Percentiles rank a stretch among this genome's conserved stretches.
phyloP scores from a whole-genome alignment of 2,113 vertebrate genomes.

The Xyrauchen texanus region DNA sequence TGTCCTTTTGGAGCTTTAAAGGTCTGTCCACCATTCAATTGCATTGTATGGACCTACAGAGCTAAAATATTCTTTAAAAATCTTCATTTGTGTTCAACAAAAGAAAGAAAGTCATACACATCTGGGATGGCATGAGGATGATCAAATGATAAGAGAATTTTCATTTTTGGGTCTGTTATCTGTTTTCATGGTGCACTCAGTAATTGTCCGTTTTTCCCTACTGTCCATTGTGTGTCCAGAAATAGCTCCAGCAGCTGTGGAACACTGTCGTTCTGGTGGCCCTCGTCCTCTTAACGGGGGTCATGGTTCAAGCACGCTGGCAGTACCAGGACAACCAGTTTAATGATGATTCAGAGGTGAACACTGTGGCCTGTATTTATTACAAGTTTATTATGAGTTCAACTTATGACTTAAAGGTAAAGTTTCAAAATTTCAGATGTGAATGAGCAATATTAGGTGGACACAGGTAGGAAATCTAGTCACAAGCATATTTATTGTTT shows the following conservation, averaged over 20 bases:
- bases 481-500: neutral
- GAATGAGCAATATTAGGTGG: neutral
- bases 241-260: constrained; percentile 95
- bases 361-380: neutral
- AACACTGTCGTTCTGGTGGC: constrained; percentile 89
- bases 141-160: neutral
- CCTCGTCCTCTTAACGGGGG: constrained; percentile 87
- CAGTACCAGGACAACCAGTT: constrained; percentile 77
- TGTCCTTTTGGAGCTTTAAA: no score
- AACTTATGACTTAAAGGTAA: no score
- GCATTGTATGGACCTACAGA: no score
- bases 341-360: constrained; percentile 78
- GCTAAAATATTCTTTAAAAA: no score
- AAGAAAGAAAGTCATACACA: no score
- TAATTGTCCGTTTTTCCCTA: neutral
- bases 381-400: neutral
- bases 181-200: neutral
- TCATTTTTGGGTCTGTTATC: no score
- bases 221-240: constrained; percentile 67
- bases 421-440: neutral
- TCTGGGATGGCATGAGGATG: no score
- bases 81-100: no score
- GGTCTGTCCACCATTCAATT: no score
- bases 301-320: constrained; percentile 89
- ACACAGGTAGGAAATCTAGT: neutral